These are phyloP conservation scores for Acleris literana DNA, from an alignment of 2,888 invertebrate species.

Conservation along the genomic window DNA sequence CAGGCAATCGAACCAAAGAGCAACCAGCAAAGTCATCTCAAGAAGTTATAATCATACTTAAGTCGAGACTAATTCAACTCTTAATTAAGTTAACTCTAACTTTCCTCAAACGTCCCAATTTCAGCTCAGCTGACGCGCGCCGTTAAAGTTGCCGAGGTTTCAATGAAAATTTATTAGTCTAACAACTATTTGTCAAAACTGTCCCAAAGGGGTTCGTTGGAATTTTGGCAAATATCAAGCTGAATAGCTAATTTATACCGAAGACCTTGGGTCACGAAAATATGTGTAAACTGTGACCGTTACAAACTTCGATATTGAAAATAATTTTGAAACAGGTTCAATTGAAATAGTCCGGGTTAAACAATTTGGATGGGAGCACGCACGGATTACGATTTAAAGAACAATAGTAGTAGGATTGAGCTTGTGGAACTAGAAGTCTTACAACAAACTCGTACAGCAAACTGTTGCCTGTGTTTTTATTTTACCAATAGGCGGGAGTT, in stretches of 20 bases:
- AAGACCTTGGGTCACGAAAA: slow-evolving; percentile 50
- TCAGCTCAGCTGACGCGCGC: slow-evolving; percentile 65
- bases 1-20: slow-evolving; percentile 49
- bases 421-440: slow-evolving; percentile 11
- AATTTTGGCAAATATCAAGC: slow-evolving; percentile 72
- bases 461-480: slow-evolving; percentile 77
- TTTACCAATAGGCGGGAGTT: slow-evolving; percentile 70
- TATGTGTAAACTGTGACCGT: slow-evolving; percentile 44
- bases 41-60: slow-evolving; percentile 74
- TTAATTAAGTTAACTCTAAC: slow-evolving; percentile 77
- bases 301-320: slow-evolving; percentile 44
- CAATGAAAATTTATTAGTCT: slow-evolving; percentile 80
- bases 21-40: slow-evolving; percentile 61
- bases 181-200: slow-evolving; percentile 81
- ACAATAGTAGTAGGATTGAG: slow-evolving; percentile 16
- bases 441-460: slow-evolving; percentile 47
- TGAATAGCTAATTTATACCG: slow-evolving; percentile 70
- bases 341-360: slow-evolving; percentile 13
- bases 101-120: slow-evolving; percentile 72
- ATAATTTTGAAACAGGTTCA: slow-evolving; percentile 33
- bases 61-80: slow-evolving; percentile 75
- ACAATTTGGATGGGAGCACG: slow-evolving; percentile 5
- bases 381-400: slow-evolving; percentile 1
- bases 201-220: slow-evolving; percentile 66
- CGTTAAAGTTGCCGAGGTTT: slow-evolving; percentile 70